These are phyloP conservation scores for Taenioides sp. DNA, from an alignment of 2,797 vertebrate genomes.

Conservation along the genomic window DNA sequence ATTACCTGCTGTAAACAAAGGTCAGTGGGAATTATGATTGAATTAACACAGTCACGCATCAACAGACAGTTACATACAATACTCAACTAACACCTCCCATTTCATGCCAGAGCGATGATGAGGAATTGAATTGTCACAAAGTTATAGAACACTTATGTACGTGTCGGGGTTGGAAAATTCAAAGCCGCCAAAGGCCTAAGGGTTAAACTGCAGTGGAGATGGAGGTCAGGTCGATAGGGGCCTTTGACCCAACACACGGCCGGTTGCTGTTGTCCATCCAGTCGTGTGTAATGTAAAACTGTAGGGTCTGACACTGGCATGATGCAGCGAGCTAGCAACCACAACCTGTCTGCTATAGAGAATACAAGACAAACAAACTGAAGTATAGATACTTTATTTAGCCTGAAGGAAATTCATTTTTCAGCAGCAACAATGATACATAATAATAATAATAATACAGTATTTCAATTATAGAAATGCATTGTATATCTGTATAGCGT, in stretches of 20 bases:
- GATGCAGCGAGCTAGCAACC: neutral
- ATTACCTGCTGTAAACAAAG: slow-evolving; percentile 59
- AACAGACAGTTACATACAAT: slow-evolving; percentile 14
- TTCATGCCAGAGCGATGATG: slow-evolving; percentile 6
- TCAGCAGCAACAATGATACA: too few species aligned
- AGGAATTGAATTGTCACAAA: slow-evolving; percentile 17
- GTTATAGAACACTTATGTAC: slow-evolving; percentile 19
- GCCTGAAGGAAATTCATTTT: too few species aligned
- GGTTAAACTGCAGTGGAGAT: slow-evolving; percentile 38
- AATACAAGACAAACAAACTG: neutral
- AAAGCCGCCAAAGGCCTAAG: slow-evolving; percentile 23
- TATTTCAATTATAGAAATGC: too few species aligned
- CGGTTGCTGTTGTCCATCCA: neutral
- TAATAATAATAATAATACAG: too few species aligned
- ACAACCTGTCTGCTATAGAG: neutral
- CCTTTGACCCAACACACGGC: neutral
- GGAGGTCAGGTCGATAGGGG: slow-evolving; percentile 39
- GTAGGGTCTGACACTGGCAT: neutral
- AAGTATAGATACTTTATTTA: too few species aligned
- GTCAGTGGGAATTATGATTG: slow-evolving; percentile 58
- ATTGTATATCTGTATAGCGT: too few species aligned
- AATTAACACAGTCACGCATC: slow-evolving; percentile 28
- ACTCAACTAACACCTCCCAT: neutral
- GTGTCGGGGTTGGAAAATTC: slow-evolving; percentile 48
- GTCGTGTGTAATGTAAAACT: neutral